Evolutionary conservation across 2,888 invertebrate species (phyloP), one percentile per base, ranked within the genome.

Genomic region (Dryobota labecula): DNA sequence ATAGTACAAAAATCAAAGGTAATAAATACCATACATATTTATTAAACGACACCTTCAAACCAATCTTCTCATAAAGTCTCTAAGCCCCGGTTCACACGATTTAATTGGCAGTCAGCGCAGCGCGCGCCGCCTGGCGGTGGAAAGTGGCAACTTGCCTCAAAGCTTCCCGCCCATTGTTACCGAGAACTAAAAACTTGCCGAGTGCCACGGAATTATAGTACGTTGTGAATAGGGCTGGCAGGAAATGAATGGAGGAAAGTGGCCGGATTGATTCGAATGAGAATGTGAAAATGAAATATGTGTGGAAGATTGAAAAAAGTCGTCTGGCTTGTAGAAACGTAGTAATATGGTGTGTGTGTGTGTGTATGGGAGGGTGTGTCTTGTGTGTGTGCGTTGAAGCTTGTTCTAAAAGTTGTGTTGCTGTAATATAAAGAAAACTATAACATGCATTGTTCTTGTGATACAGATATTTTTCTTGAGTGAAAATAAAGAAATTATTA

Each of bases 71-170:
- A 20, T 7, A 30, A 45, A 54, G 30, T 73, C 13, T 33, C 27
- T 73, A 73, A 57, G 43, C n/a, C 49, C 13, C 47, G 2, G 41
- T 65, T 15, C 54, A 56, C 47, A 73, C 47, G 27, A 36, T 43
- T 56, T 66, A 73, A 74, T 74, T 74, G 47, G 36, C 66, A 74
- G 74, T 74, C 67, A 73, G 30, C 9, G 43, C 43, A 8, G 15
- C 18, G 47, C 47, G 36, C 49, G 66, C 56, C 13, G 20, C 24
- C 66, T 57, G 11, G 75, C 36, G 67, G 43, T 13, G 49, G 36
- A 38, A 75, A 58, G 38, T 45, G 30, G 24, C 45, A 67, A 58
- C 57, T 73, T 51, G 64, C 15, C 51, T 73, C 75, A 51, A 73
- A 73, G 67, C 73, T 30, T 43, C 20, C 56, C 49, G 30, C 43